A percentile compares a stretch with the other conserved stretches of the same genome.
phyloP scores from a whole-genome alignment of 1,140 invertebrate genomes.

The Pachyrhynchus sulphureomaculatus region DNA sequence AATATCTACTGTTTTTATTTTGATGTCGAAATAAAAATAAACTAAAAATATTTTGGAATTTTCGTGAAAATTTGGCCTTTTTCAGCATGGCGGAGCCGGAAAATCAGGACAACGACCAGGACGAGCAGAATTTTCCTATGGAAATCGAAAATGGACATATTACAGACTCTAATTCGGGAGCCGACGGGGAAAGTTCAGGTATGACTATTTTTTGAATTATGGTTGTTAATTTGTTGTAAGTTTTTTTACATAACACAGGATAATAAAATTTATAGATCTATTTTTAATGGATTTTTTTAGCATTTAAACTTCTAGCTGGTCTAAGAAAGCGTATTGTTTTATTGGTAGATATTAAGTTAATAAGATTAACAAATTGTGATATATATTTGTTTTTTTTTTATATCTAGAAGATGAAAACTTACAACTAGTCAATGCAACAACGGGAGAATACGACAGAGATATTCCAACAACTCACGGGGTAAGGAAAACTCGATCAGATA shows the following conservation, averaged over 20 bases:
- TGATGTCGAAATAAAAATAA: background rate
- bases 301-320: too few species aligned
- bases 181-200: slow-evolving; percentile 30
- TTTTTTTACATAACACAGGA: too few species aligned
- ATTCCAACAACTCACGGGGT: slow-evolving; percentile 48
- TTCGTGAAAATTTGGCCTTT: background rate
- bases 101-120: slow-evolving; percentile 29
- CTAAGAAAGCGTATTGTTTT: too few species aligned
- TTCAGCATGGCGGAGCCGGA: slow-evolving; percentile 20
- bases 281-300: too few species aligned
- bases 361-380: too few species aligned
- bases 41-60: background rate
- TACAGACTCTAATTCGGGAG: slow-evolving; percentile 22
- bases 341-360: too few species aligned
- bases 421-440: slow-evolving; percentile 7
- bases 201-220: background rate
- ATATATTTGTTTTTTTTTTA: too few species aligned
- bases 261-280: too few species aligned
- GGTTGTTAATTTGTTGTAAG: too few species aligned
- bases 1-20: too few species aligned
- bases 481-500: slow-evolving; percentile 14
- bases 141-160: slow-evolving; percentile 39
- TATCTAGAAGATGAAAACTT: slow-evolving; percentile 24
- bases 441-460: slow-evolving; percentile 38
- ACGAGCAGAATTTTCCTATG: slow-evolving; percentile 17